Evolutionary conservation across 2,113 vertebrate species (phyloP).

Genomic region (Bettongia penicillata): DNA sequence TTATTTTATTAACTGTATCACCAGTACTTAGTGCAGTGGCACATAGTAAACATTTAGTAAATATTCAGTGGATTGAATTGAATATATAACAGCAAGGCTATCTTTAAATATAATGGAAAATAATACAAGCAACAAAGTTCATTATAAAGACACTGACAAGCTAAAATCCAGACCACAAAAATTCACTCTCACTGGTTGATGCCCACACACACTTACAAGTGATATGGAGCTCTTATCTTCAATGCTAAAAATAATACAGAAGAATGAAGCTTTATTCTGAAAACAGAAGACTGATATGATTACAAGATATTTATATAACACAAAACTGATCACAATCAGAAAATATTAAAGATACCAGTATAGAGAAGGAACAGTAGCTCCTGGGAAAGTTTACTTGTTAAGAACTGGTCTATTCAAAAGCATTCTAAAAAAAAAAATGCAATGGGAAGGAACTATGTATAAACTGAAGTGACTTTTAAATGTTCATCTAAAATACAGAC

Average conservation of each 20-base stretch:
- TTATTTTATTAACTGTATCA: no score
- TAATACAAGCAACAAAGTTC: neutral
- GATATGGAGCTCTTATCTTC: neutral
- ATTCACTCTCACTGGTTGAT: fast-evolving
- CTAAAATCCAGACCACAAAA: neutral
- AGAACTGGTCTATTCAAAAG: neutral
- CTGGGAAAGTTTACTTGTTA: no score
- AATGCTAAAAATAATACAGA: neutral
- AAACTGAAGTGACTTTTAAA: neutral
- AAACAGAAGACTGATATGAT: neutral
- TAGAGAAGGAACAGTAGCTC: conserved; percentile 3
- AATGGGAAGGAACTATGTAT: neutral
- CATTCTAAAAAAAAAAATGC: neutral
- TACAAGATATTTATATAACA: neutral
- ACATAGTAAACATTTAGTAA: no score
- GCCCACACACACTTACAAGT: no score
- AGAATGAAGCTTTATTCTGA: neutral
- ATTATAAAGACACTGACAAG: neutral
- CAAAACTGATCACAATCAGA: neutral
- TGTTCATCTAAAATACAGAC: neutral
- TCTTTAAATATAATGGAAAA: neutral
- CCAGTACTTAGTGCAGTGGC: no score
- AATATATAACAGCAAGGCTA: neutral
- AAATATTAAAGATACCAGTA: neutral
- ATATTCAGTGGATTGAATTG: no score